A percentile compares a stretch with the other conserved stretches of the same genome.
Conservation (phyloP, 2,888 invertebrate genomes). For the Acrocera orbiculus region DNA sequence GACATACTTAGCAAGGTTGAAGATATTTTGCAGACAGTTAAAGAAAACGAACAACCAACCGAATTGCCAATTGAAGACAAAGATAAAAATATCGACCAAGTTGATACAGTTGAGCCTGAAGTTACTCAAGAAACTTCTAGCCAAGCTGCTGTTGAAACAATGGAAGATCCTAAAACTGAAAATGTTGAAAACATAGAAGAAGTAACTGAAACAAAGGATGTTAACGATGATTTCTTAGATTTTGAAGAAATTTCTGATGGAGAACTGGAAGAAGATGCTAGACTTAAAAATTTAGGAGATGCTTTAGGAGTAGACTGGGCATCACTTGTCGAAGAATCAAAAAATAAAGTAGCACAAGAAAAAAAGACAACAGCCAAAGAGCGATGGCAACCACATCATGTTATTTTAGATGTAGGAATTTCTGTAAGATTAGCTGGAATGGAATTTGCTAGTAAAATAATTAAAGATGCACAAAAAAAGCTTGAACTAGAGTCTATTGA, state of each 20-base stretch:
- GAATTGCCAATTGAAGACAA: conserved; percentile 10
- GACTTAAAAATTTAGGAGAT: conserved; percentile 56
- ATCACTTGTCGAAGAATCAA: conserved; percentile 65
- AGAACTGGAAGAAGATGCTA: conserved; percentile 73
- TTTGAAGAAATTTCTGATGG: conserved; percentile 85
- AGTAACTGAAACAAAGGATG: conserved; percentile 23
- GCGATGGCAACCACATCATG: conserved; percentile 63
- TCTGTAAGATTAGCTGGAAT: conserved; percentile 62
- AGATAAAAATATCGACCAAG: conserved; percentile 13
- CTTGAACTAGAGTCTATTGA: conserved; percentile 17
- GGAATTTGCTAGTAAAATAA: conserved; percentile 34
- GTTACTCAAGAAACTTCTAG: too few species aligned
- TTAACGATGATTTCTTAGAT: conserved; percentile 38
- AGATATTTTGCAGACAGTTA: conserved; percentile 18
- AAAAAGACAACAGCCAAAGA: conserved; percentile 42
- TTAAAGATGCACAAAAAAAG: conserved; percentile 25
- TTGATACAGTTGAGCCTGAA: neutral
- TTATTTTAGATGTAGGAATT: conserved; percentile 64
- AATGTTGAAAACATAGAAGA: neutral
- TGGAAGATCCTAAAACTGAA: neutral
- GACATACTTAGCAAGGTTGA: conserved; percentile 71
- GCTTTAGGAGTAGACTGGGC: conserved; percentile 95
- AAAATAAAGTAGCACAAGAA: conserved; percentile 23
- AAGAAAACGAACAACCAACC: neutral
- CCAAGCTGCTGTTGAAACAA: conserved; percentile 10